A percentile compares a stretch with the other conserved stretches of the same genome.
Conservation (phyloP, 2,797 vertebrate species). For the Eleutherodactylus coqui region DNA sequence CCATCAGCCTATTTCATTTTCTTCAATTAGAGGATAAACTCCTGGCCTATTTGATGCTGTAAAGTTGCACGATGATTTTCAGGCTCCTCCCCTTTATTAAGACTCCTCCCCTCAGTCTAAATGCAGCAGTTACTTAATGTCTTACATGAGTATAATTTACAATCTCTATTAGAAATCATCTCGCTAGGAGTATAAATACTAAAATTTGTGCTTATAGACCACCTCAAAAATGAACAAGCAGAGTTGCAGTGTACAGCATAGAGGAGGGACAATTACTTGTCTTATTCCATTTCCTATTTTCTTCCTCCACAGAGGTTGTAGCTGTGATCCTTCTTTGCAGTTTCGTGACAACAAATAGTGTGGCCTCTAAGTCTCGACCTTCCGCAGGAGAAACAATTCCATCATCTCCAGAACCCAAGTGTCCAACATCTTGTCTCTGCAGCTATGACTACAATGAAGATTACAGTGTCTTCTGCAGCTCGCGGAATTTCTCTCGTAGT, state of each 20-base stretch:
- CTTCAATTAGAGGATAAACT: too few relatives aligned
- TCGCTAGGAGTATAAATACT: too few relatives aligned
- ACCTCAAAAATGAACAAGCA: neutral
- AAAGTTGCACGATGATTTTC: too few relatives aligned
- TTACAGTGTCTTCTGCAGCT: slow-evolving; percentile 91
- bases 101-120: neutral
- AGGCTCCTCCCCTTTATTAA: neutral
- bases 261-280: neutral
- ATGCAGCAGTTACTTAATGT: neutral
- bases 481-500: slow-evolving; percentile 81
- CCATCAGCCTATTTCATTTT: too few relatives aligned
- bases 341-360: slow-evolving; percentile 55
- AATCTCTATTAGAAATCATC: neutral
- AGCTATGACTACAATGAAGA: slow-evolving; percentile 81
- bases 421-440: slow-evolving; percentile 86
- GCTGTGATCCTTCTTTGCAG: slow-evolving; percentile 56
- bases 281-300: neutral
- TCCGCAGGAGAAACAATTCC: slow-evolving; percentile 66
- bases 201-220: neutral
- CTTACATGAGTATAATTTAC: neutral
- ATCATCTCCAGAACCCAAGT: slow-evolving; percentile 74
- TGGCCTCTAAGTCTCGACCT: slow-evolving; percentile 45
- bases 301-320: slow-evolving; percentile 63
- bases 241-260: neutral
- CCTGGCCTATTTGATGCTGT: too few relatives aligned